Conservation (phyloP, 2,113 vertebrate genomes). For the Vanacampus margaritifer region DNA sequence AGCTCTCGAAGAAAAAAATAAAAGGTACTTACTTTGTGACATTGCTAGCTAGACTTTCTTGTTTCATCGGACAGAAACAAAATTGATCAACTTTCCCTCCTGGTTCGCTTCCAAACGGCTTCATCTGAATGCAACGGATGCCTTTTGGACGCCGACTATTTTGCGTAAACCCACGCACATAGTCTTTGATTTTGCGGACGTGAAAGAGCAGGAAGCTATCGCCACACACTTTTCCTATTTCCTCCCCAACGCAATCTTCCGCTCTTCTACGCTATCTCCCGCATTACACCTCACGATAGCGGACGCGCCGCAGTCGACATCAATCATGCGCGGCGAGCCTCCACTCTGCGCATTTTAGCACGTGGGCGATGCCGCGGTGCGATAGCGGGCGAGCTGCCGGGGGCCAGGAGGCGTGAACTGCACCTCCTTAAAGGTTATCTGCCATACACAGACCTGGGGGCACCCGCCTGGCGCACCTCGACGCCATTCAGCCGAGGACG, state of each 20-base stretch:
- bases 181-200: background rate
- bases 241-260: conserved; percentile 49
- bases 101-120: background rate
- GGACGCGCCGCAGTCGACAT: conserved; percentile 66
- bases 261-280: conserved; percentile 52
- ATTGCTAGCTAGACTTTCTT: no score
- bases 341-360: conserved; percentile 62
- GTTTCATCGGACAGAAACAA: background rate
- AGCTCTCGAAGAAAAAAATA: no score
- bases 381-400: conserved; percentile 59
- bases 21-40: no score
- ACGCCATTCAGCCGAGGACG: conserved; percentile 50
- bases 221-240: conserved; percentile 35
- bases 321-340: conserved; percentile 65
- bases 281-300: conserved; percentile 67
- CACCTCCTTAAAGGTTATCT: conserved; percentile 74
- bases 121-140: background rate
- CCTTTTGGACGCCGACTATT: background rate
- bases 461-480: conserved; percentile 49
- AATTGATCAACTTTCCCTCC: background rate
- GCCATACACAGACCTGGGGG: conserved; percentile 68
- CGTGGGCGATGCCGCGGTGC: conserved; percentile 63
- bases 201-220: background rate
- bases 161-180: background rate
- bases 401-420: conserved; percentile 65